Conservation (phyloP, 1,140 invertebrate genomes). For the Panagrolaimus sp. region DNA sequence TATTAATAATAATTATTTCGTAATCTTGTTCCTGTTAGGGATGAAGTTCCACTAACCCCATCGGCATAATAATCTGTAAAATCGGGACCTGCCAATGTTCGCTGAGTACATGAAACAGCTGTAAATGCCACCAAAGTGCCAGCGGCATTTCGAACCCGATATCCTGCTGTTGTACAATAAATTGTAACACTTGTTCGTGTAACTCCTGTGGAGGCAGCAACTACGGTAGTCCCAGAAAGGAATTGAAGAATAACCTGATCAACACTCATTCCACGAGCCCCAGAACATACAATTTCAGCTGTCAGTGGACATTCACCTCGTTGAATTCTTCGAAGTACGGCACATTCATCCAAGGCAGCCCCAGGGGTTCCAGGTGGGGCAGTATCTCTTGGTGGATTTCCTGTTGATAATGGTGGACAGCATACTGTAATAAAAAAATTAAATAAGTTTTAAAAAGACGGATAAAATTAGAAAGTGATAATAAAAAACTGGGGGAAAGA, state of each 20-base stretch:
- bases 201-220: neutral
- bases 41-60: neutral
- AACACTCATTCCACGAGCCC: slow-evolving; percentile 18
- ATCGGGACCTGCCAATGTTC: slow-evolving; percentile 15
- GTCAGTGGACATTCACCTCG: slow-evolving; percentile 13
- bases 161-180: slow-evolving; percentile 19
- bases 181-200: slow-evolving; percentile 16
- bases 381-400: slow-evolving; percentile 24
- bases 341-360: slow-evolving; percentile 22
- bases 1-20: too few relatives aligned
- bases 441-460: neutral
- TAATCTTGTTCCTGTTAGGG: too few relatives aligned
- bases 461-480: neutral
- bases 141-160: slow-evolving; percentile 5
- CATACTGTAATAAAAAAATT: slow-evolving; percentile 26
- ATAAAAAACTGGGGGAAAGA: too few relatives aligned
- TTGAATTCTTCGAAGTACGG: slow-evolving; percentile 25
- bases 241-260: slow-evolving; percentile 20
- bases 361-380: slow-evolving; percentile 20
- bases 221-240: slow-evolving; percentile 16
- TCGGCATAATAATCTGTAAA: slow-evolving; percentile 20
- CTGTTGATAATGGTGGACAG: slow-evolving; percentile 23
- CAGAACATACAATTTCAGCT: slow-evolving; percentile 21
- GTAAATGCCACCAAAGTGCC: slow-evolving; percentile 11
- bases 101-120: slow-evolving; percentile 21